phyloP scores from a whole-genome alignment of 2,113 vertebrate species.

The Lasiurus cinereus region DNA sequence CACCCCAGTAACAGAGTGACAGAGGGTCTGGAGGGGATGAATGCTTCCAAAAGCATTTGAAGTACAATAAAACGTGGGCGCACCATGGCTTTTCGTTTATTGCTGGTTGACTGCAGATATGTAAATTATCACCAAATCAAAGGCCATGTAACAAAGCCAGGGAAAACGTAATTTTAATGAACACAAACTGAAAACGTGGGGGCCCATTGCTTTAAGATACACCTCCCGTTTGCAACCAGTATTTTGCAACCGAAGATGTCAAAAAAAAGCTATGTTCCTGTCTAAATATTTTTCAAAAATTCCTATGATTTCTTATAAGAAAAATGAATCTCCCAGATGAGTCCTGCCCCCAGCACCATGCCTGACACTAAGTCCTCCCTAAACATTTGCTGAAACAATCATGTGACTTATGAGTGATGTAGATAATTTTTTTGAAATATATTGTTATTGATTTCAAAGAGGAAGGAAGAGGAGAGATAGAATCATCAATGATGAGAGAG shows the following conservation, averaged over 20 bases:
- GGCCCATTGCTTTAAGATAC: neutral
- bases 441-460: too few species aligned
- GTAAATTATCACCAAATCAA: slow-evolving; percentile 54
- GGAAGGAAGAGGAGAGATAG: too few species aligned
- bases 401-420: neutral
- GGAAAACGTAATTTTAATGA: slow-evolving; percentile 24
- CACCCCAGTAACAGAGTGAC: slow-evolving; percentile 52
- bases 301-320: neutral
- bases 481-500: too few species aligned
- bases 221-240: neutral
- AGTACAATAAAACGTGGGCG: neutral
- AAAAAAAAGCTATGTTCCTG: neutral
- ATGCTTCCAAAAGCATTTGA: slow-evolving; percentile 31
- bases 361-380: neutral
- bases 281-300: neutral
- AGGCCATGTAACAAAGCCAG: neutral
- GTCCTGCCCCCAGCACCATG: neutral
- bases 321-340: neutral
- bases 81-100: neutral
- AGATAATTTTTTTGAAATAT: neutral
- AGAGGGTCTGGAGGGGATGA: neutral
- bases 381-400: neutral
- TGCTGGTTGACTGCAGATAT: neutral
- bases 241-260: slow-evolving; percentile 3
- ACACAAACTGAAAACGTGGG: slow-evolving; percentile 12